Percentiles rank a stretch among this genome's conserved stretches.
phyloP scores from a whole-genome alignment of 2,113 vertebrate genomes.

The Sapayoa aenigma region DNA sequence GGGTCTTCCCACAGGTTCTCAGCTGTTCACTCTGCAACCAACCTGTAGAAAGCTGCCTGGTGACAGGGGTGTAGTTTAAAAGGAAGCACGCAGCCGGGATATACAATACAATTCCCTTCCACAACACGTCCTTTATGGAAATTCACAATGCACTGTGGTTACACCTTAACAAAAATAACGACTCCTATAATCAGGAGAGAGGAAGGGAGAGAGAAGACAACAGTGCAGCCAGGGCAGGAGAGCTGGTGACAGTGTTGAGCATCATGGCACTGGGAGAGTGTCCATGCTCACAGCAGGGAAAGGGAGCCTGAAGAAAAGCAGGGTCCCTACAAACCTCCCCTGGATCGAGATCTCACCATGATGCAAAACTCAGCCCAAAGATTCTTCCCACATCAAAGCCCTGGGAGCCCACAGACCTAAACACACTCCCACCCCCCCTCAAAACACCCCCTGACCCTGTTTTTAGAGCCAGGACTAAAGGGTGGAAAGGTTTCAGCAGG shows the following conservation, averaged over 20 bases:
- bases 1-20: constrained; percentile 76
- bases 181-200: background rate
- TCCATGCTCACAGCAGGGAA: accelerated
- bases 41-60: constrained; percentile 65
- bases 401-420: accelerated
- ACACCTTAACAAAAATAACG: constrained; percentile 35
- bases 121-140: constrained; percentile 62
- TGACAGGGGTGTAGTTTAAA: constrained; percentile 71
- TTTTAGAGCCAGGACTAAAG: background rate
- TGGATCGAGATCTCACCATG: background rate
- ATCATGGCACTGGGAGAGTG: accelerated
- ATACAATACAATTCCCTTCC: constrained; percentile 45
- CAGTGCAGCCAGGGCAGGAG: background rate
- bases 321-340: background rate
- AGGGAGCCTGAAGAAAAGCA: background rate
- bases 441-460: accelerated
- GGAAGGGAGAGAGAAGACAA: background rate
- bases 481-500: background rate
- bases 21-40: constrained; percentile 68
- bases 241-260: background rate
- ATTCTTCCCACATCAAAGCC: background rate
- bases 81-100: constrained; percentile 55
- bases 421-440: accelerated
- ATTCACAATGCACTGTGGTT: constrained; percentile 7
- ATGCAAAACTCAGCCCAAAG: background rate